Base-by-base conservation (phyloP, 2,888 invertebrate species). In the Leucophenga maculata region DNA sequence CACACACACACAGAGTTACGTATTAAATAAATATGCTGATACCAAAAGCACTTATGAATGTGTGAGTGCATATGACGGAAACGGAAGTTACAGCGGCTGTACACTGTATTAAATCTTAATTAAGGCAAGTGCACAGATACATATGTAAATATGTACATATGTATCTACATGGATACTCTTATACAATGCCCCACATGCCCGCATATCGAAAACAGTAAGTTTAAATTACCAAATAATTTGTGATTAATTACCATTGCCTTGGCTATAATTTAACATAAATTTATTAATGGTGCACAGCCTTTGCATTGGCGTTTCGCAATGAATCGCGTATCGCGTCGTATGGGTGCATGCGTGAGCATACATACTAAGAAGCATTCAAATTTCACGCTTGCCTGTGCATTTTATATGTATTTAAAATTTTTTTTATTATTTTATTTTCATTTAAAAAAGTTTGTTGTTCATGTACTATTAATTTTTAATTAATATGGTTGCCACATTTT, bases 181-280 rank as follows among this genome's bases (percentile, higher is more conserved):
- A 71, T 76, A 73, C 69, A 71, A 74, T 69, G 44, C 26, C 31
- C n/a, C 2, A 26, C 32, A 48, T 20, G 16, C 16, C 32, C 39
- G 72, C 72, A 70, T 65, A 70, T 69, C 59, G 50, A 62, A 68
- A 6, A 69, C 75, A 80, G 78, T 78, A 77, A 76, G 81, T 79
- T 82, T 82, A 81, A 84, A 84, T 83, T 77, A 77, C 75, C 78
- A 81, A 83, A 79, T 83, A 80, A 83, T 81, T 77, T 74, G 74
- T 83, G 81, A 84, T 83, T 80, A 83, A 84, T 83, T 78, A 75
- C 75, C 66, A 69, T 68, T 65, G 65, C 69, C 71, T 44, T 66
- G 66, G 20, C 60, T 39, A 39, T 39, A 39, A 39, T 39, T 39
- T 39, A 39, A 39, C 39, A 39, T 39, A 39, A 39, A 39, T 39